Base-by-base conservation (phyloP, 1,140 invertebrate genomes). In the Cylas formicarius region DNA sequence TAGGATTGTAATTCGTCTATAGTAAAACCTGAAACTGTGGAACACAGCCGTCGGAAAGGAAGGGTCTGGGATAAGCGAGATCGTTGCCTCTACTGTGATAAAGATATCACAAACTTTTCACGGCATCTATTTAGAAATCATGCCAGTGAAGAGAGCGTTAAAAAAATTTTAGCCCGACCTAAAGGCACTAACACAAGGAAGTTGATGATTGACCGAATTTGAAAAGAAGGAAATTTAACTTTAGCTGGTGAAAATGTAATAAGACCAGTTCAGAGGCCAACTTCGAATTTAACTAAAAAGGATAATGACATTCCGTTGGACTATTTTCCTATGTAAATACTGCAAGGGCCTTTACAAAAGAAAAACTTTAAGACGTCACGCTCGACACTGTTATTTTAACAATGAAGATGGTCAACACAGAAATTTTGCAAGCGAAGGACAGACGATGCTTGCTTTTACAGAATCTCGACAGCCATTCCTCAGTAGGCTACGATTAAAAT, bases 151-250 rank as follows among this genome's bases (percentile, higher is more conserved):
- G 38, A 22, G 27, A 19, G 23, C 19, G 45, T 48, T 23, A 43
- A 31, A 14, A n/a, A 44, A 38, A 37, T 29, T 45, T 13, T 27
- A 31, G 21, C 16, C 16, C 10, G 13, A 29, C 40, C 23, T 17
- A 8, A 43, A 48, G 31, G 45, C 38, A n/a, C 17, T 20, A 29
- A 31, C 5, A 7, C 37, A 36, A 34, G 35, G 45, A 26, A 48
- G 35, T 27, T 11, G 35, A 9, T n/a, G 33, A 48, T 48, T 16
- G 24, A 48, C 26, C 9, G 31, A 21, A 19, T 43, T 29, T 10
- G 45, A 16, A 43, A 44, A 35, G 19, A 48, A 28, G 45, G 45
- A 14, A 48, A 48, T 35, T 48, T 44, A n/a, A n/a, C 16, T 20
- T 34, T 14, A 17, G 33, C n/a, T 14, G n/a, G 16, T 14, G 14